Evolutionary conservation across 1,140 invertebrate species (phyloP).

Genomic region (Drosophila gunungcola): DNA sequence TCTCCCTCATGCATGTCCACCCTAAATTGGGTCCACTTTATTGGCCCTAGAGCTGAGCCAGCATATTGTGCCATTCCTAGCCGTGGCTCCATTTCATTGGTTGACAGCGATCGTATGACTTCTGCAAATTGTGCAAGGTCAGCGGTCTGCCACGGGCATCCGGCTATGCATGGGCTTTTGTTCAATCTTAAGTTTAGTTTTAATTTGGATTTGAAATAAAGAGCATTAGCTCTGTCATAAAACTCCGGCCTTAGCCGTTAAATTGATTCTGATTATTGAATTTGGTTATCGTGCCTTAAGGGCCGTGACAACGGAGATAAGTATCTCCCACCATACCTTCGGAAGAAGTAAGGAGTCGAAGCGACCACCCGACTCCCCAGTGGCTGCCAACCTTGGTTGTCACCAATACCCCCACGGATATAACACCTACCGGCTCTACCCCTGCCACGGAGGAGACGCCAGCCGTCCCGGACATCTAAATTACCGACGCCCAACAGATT

Average conservation of each 20-base stretch:
- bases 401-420: too few relatives aligned
- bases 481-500: background rate
- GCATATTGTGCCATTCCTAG: background rate
- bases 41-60: conserved; percentile 1
- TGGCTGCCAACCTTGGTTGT: too few relatives aligned
- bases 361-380: too few relatives aligned
- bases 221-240: background rate
- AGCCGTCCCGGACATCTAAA: background rate
- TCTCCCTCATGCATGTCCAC: background rate
- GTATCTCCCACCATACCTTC: too few relatives aligned
- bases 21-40: background rate
- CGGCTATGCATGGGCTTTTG: background rate
- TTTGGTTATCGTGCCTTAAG: too few relatives aligned
- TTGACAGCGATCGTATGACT: background rate
- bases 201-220: conserved; percentile 9
- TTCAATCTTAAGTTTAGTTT: conserved; percentile 2
- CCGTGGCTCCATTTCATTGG: conserved; percentile 3
- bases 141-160: conserved; percentile 12
- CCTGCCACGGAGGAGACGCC: background rate
- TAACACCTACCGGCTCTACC: background rate
- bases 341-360: too few relatives aligned
- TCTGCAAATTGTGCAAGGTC: conserved; percentile 6
- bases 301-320: too few relatives aligned
- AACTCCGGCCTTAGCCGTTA: too few relatives aligned
- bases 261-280: too few relatives aligned